phyloP scores from a whole-genome alignment of 2,888 invertebrate species.

The Amblyjoppa fuscipennis region DNA sequence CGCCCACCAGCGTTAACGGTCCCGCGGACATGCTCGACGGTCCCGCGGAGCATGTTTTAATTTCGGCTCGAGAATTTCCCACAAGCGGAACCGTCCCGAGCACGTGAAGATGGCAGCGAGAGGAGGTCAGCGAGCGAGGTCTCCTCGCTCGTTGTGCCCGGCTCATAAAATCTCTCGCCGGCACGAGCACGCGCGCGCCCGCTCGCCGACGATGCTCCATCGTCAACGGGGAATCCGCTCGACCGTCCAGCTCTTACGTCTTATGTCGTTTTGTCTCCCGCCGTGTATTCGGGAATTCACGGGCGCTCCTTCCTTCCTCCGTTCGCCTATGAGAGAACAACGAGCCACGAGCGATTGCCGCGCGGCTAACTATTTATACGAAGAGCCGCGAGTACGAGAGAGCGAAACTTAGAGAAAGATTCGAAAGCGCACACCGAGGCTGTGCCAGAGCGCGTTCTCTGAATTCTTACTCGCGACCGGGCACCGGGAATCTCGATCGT shows the following conservation, averaged over 20 bases:
- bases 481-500: slow-evolving; percentile 8
- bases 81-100: slow-evolving; percentile 40
- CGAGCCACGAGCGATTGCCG: slow-evolving; percentile 55
- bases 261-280: slow-evolving; percentile 3
- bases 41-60: slow-evolving; percentile 45
- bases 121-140: slow-evolving; percentile 53
- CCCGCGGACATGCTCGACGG: slow-evolving; percentile 33
- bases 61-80: slow-evolving; percentile 55
- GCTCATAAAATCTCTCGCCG: slow-evolving; percentile 53
- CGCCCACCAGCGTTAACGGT: slow-evolving; percentile 54
- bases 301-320: slow-evolving; percentile 30
- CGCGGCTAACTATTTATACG: slow-evolving; percentile 53
- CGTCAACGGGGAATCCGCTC: slow-evolving; percentile 37
- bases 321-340: slow-evolving; percentile 41
- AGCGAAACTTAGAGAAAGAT: slow-evolving; percentile 34
- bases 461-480: slow-evolving; percentile 38
- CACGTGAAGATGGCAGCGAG: slow-evolving; percentile 26
- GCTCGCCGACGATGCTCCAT: slow-evolving; percentile 37
- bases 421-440: slow-evolving; percentile 38
- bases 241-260: slow-evolving; percentile 9
- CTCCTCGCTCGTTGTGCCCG: slow-evolving; percentile 44
- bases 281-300: slow-evolving; percentile 58
- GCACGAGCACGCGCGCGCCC: neutral
- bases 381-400: slow-evolving; percentile 10
- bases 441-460: slow-evolving; percentile 40